A percentile compares a stretch with the other conserved stretches of the same genome.
These are phyloP conservation scores for Lasioglossum figueresi DNA, from an alignment of 2,888 invertebrate genomes.

Conservation along the genomic window DNA sequence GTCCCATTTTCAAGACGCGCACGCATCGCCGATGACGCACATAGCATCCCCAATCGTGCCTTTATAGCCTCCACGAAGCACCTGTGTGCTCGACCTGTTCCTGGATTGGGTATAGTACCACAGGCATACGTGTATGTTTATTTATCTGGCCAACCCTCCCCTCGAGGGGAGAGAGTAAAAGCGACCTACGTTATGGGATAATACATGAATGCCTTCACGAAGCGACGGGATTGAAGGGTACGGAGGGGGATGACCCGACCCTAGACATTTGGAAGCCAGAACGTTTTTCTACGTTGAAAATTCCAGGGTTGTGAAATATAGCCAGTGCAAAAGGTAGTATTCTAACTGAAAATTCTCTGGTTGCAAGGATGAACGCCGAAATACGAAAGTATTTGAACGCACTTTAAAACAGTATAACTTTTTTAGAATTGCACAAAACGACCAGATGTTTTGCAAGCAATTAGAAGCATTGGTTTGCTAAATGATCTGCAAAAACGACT, in stretches of 20 bases:
- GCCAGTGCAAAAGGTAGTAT: not conserved
- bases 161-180: constrained; percentile 32
- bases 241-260: not conserved
- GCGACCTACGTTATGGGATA: constrained; percentile 70
- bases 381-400: too few species aligned
- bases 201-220: constrained; percentile 65
- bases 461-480: too few species aligned
- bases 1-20: constrained; percentile 61
- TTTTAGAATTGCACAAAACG: too few species aligned
- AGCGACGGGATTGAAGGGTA: constrained; percentile 9
- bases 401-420: too few species aligned
- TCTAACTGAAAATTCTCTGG: not conserved
- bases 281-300: constrained; percentile 25
- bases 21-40: constrained; percentile 61
- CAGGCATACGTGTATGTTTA: constrained; percentile 63
- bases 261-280: constrained; percentile 4
- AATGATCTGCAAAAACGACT: too few species aligned
- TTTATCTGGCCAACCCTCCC: constrained; percentile 62
- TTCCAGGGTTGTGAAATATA: not conserved
- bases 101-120: not conserved
- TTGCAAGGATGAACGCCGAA: too few species aligned
- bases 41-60: constrained; percentile 51
- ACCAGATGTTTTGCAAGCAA: too few species aligned
- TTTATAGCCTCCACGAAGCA: constrained; percentile 74
- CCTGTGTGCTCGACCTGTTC: constrained; percentile 76